Base-by-base conservation (phyloP, 2,888 invertebrate genomes). In the Myopa tessellatipennis region DNA sequence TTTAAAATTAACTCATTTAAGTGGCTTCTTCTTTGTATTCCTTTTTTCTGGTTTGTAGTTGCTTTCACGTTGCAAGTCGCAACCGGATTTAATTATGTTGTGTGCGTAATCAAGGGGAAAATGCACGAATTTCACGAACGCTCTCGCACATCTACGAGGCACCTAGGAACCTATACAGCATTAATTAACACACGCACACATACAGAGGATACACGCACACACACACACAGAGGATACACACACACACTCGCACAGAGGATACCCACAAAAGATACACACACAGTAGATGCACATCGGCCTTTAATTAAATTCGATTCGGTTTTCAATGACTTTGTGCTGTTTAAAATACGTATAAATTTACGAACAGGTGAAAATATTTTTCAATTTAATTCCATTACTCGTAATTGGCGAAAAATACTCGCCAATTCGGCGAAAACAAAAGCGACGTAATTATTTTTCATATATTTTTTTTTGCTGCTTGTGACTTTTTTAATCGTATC, bases 61-160 rank as follows among this genome's bases (percentile, higher is more conserved):
- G 26, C 2, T 26, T 26, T 55, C n/a, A 14, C 26, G 14, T 45
- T 4, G 12, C 26, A 58, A 63, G 26, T 45, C 50, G 34, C 63
- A 63, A 63, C 16, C 52, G 36, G 34, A 74, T 74, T 74, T 74
- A 74, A 68, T 74, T 74, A 67, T 68, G 16, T 52, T 68, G 67
- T 36, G 50, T 26, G 36, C 26, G 73, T 26, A 63, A 50, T 73
- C 73, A 63, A 45, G 73, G 4, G 73, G 61, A 63, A 69, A 63
- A 61, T 73, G 50, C 73, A 34, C 73, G 61, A 73, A 63, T 73
- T 63, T 61, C 34, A 40, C 72, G 36, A 40, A 60, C 60, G 34
- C n/a, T 6, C 40, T 12, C 72, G 58, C 58, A 38, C 60, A 40
- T n/a, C 18, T 3, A 71, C 36, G 6, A 55, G n/a, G 10, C 3